phyloP scores from a whole-genome alignment of 2,888 invertebrate species.

The Disparrhopalites patrizii region DNA sequence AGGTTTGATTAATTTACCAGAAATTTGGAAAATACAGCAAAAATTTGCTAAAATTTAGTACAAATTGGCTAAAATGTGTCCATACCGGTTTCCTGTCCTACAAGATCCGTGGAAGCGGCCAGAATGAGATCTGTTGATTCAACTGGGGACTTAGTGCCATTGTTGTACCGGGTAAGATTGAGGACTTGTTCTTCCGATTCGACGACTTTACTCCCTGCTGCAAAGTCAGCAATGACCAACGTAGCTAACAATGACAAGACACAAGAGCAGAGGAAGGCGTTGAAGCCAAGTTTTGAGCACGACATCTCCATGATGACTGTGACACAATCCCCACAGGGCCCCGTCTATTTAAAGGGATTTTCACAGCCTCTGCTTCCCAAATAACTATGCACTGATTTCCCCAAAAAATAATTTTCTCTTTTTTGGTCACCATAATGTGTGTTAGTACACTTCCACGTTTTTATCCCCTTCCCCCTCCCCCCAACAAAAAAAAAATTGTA shows the following conservation, averaged over 20 bases:
- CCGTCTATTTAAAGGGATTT: conserved; percentile 22
- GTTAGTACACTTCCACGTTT: too few relatives aligned
- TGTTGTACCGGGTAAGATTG: neutral
- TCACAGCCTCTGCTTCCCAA: neutral
- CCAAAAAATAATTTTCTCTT: neutral
- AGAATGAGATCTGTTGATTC: neutral
- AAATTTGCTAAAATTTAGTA: neutral
- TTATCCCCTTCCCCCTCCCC: too few relatives aligned
- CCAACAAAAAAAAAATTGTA: too few relatives aligned
- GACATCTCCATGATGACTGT: conserved; percentile 23
- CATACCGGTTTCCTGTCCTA: conserved; percentile 21
- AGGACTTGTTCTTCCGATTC: neutral
- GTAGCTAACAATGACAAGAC: neutral
- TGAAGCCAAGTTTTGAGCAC: conserved; percentile 10
- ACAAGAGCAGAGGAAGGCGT: neutral
- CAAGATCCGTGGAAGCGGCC: conserved; percentile 16
- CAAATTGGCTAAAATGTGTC: neutral
- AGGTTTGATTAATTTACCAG: neutral
- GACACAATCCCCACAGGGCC: neutral
- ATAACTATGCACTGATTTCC: neutral
- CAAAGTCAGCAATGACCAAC: neutral
- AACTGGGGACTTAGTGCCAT: neutral
- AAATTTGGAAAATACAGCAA: neutral
- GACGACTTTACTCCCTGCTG: neutral
- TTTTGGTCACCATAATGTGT: too few relatives aligned